Base-by-base conservation (phyloP, 1,140 invertebrate species). In the Pseudomyrmex concolor region DNA sequence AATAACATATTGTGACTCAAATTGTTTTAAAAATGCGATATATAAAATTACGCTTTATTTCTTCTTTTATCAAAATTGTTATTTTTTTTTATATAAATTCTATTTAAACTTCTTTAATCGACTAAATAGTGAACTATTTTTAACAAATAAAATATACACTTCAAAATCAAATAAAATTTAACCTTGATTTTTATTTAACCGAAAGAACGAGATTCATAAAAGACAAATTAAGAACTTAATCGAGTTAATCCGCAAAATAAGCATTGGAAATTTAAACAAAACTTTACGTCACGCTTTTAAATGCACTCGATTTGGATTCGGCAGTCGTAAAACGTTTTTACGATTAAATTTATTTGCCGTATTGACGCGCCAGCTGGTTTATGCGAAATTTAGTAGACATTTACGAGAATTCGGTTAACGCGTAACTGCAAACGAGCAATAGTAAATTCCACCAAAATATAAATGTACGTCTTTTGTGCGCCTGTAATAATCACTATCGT, bases 321-420 rank as follows among this genome's bases (percentile, higher is more conserved):
- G 68, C 51, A 22, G 4, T 43, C 12, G 43, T 80, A 71, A 60
- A 80, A 7, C 12, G 54, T 59, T 80, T 70, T 60, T 59, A 59
- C 17, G 54, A 22, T 59, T 80, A 80, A 70, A 80, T 59, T 70
- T 70, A 80, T 80, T 80, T 51, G n/a, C 43, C 34, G 19, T 80
- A 80, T 80, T 70, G 76, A 80, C 54, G 54, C 19, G 19, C 2
- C 54, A 12, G 54, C 15, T 19, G 12, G 25, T 80, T 80, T 80
- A 71, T 50, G 43, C 43, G 54, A 50, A 71, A 80, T 80, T 70
- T 80, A 80, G 43, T 80, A 70, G 43, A 80, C 54, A 59, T 80
- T 80, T 80, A 71, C 54, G 76, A 80, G 66, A 43, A 80, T 80
- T 60, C 8, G 54, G 19, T 70, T 78, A 78, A 70, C 15, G 43